Conservation (phyloP, 2,113 vertebrate species). For the Chionis minor region DNA sequence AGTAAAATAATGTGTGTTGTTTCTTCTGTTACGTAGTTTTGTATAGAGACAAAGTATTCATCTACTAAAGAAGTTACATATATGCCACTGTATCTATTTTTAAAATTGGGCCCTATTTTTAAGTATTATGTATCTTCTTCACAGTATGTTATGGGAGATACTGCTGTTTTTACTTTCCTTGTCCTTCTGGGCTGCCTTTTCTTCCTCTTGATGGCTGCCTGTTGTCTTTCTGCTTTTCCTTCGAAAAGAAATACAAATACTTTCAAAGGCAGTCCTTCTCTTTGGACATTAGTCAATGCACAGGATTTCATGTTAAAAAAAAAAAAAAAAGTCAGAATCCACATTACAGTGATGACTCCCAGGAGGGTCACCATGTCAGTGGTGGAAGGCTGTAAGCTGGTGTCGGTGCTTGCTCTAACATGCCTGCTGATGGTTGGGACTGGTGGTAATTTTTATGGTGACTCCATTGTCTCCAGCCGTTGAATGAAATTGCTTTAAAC, state of each 20-base stretch:
- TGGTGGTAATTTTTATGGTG: background rate
- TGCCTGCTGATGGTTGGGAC: fast-evolving
- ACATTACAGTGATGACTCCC: background rate
- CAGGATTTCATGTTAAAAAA: background rate
- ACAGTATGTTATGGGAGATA: background rate
- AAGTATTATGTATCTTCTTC: background rate
- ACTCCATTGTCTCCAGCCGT: background rate
- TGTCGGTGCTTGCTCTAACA: background rate
- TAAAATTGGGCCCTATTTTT: background rate
- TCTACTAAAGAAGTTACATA: background rate
- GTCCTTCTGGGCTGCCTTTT: background rate
- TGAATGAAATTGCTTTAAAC: background rate
- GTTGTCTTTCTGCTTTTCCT: background rate
- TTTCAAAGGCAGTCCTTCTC: background rate
- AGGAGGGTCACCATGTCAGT: background rate
- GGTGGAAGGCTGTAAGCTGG: fast-evolving
- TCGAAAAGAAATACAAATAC: background rate
- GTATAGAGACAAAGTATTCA: background rate
- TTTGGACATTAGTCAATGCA: background rate
- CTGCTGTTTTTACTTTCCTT: background rate
- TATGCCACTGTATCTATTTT: background rate
- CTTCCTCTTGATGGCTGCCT: background rate
- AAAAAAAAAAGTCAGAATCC: background rate
- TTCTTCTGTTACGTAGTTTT: background rate
- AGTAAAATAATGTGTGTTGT: background rate